Evolutionary conservation across 2,797 vertebrate species (phyloP).

Genomic region (Ataeniobius toweri): DNA sequence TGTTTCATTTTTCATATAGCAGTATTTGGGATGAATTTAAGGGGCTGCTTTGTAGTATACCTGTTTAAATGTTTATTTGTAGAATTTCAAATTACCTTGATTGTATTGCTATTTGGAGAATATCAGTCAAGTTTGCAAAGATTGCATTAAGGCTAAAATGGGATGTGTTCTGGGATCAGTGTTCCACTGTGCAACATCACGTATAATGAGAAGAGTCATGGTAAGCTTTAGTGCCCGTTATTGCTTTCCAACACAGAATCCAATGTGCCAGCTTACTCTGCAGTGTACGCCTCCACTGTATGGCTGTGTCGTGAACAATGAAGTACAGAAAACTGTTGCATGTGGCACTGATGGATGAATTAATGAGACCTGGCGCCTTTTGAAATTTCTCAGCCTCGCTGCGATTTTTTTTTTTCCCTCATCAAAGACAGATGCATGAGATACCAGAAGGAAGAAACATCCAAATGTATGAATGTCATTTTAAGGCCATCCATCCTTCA

Average conservation of each 20-base stretch:
- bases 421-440: conserved; percentile 29
- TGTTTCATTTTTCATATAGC: conserved; percentile 1
- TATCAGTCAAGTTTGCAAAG: conserved; percentile 14
- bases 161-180: conserved; percentile 15
- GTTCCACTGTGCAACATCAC: conserved; percentile 14
- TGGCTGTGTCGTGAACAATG: conserved; percentile 37
- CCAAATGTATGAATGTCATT: conserved; percentile 22
- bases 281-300: conserved; percentile 24
- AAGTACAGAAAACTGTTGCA: conserved; percentile 41
- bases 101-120: conserved; percentile 31
- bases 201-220: conserved; percentile 15
- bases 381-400: conserved; percentile 33
- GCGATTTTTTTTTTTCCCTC: conserved; percentile 19
- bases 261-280: conserved; percentile 19
- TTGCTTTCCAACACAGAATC: conserved; percentile 42
- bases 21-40: conserved; percentile 15
- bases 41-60: conserved; percentile 27
- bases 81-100: conserved; percentile 11
- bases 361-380: conserved; percentile 37
- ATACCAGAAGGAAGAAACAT: conserved; percentile 18
- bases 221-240: conserved; percentile 37
- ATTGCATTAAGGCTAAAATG: conserved; percentile 13
- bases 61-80: conserved; percentile 27
- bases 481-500: neutral
- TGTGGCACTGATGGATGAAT: conserved; percentile 33